Percentiles rank a stretch among this genome's conserved stretches.
phyloP scores from a whole-genome alignment of 2,113 vertebrate species.

The Sylvia atricapilla region DNA sequence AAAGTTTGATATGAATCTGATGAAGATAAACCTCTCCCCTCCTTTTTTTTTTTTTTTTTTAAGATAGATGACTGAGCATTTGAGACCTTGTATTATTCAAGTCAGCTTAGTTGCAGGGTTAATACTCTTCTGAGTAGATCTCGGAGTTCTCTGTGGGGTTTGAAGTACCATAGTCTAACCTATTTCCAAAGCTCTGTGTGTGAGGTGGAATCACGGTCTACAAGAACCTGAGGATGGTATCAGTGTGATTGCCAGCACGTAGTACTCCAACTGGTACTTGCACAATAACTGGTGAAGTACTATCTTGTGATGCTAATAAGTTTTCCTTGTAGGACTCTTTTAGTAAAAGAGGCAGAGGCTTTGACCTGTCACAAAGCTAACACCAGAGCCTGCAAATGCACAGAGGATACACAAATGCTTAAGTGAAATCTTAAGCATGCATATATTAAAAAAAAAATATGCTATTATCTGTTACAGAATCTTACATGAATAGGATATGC shows the following conservation, averaged over 20 bases:
- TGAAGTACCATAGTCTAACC: background rate
- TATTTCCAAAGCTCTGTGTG: background rate
- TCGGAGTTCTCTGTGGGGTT: background rate
- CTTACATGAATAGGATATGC: background rate
- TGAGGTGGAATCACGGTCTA: background rate
- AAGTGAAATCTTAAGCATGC: background rate
- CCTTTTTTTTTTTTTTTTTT: background rate
- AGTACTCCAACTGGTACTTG: background rate
- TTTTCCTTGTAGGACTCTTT: background rate
- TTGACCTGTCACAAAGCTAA: background rate
- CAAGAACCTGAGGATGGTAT: background rate
- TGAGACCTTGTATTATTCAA: background rate
- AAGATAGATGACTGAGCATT: background rate
- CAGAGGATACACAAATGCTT: background rate
- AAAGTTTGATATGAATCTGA: background rate
- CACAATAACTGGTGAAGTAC: background rate
- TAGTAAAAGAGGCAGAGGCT: background rate
- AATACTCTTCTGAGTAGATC: background rate
- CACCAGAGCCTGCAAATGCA: background rate
- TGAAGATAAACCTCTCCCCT: background rate
- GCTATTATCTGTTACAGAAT: background rate
- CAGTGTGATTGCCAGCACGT: background rate
- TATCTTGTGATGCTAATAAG: background rate
- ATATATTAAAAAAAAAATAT: background rate
- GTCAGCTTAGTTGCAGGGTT: background rate